Evolutionary conservation across 2,797 vertebrate genomes (phyloP), one percentile per base, ranked within the genome.

Genomic region (Eleutherodactylus coqui): DNA sequence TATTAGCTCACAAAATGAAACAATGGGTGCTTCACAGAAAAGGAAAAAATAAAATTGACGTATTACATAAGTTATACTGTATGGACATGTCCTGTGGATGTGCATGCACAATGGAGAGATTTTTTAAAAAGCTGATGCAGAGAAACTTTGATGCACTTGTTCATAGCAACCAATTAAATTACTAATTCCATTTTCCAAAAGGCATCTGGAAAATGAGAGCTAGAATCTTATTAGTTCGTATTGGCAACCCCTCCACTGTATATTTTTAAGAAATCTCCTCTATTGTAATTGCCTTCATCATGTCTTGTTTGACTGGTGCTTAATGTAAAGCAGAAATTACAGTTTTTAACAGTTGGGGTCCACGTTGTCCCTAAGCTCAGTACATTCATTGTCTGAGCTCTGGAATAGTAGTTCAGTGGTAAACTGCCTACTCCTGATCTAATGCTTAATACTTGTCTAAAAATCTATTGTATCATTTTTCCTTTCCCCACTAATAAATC

Each of bases 301-400:
- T 75, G 49, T 58, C 38, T 55, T 78, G 34, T 55, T 78, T 58
- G 51, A 58, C 38, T 60, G 76, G 51, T 78, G 24, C 36, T 60
- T 41, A 78, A 78, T 55, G 76, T 78, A 41, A 58, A 13, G n/a
- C 76, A 58, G 34, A 53, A 38, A n/a, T 78, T 21, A 51, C 51
- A 38, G 5, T 77, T 21, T 77, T 76, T 4, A 9, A 21, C 51
- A 53, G 29, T 51, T n/a, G 9, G 10, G 13, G 32, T 24, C 27
- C 34, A 14, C 21, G 21, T 77, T 21, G 10, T 36, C 19, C 47
- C 21, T 10, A 32, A 3, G 8, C 27, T 51, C 47, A 49, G 38
- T 49, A 17, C 5, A 29, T 49, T 58, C 5, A 24, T 45, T 60
- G 21, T 16, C 16, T 77, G 24, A 55, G 41, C n/a, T 21, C 24